Evolutionary conservation across 64 coral and sea anemone species (phyloP), one percentile per base, ranked within the genome.

Genomic region (Orbicella faveolata): DNA sequence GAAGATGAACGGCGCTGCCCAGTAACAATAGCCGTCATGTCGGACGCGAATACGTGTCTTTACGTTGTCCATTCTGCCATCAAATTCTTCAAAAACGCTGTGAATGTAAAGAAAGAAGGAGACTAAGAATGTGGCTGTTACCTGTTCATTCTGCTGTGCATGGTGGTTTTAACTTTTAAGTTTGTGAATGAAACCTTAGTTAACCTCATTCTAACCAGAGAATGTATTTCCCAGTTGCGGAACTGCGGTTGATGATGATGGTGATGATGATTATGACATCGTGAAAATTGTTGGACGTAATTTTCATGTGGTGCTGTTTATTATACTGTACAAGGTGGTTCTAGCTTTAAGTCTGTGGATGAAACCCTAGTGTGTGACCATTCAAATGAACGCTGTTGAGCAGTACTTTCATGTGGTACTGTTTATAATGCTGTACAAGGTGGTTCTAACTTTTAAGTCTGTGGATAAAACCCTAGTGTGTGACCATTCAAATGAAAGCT

Each of bases 81-180:
- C 95, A 79, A 98, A 98, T 65, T 98, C 95, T 92, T 98, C 95
- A 65, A 94, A 98, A 25, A 98, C 95, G 39, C 95, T 98, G 86
- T 20, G 94, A 69, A 67, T 34, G 2, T 61, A 36, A 87, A 15
- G 12, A 86, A 77, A 89, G 14, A 35, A 53, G 26, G 36, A 30
- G 36, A 23, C 8, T 19, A 17, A 61, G 1, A 36, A 73, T 66
- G 62, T 3, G 34, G 23, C 12, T 65, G 10, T 33, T 34, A 11
- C 5, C 33, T 77, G 34, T 48, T 37, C 6, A 6, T 30, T 34
- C 21, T 34, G 1, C 34, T 25, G 8, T 39, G 36, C 34, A 15
- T 14, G 12, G 19, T 77, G 30, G 34, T 2, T 36, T 2, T 21
- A 16, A 54, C 37, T 52, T 34, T 54, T 36, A 21, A 79, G 54